Evolutionary conservation across 1,140 invertebrate genomes (phyloP).

Genomic region (Zaprionus tsacasi): DNA sequence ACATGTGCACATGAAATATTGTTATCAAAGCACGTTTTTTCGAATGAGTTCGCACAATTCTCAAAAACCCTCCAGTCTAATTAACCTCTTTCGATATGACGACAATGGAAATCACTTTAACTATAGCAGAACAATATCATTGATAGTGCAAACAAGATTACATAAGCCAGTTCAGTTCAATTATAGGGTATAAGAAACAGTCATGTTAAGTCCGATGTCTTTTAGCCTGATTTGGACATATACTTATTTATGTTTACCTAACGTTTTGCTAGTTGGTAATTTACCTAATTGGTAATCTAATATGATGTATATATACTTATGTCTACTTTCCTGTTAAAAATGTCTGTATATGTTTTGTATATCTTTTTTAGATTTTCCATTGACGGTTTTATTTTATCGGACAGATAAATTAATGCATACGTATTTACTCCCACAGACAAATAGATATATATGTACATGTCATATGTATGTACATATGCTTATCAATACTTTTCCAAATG

Average conservation of each 20-base stretch:
- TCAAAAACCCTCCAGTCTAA: background rate
- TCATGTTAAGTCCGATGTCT: background rate
- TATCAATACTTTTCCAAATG: constrained; percentile 12
- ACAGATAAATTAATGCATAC: constrained; percentile 1
- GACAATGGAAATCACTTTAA: background rate
- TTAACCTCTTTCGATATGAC: background rate
- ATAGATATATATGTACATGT: constrained; percentile 2
- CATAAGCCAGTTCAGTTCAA: background rate
- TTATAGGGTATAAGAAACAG: background rate
- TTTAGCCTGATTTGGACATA: background rate
- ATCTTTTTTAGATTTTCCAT: background rate
- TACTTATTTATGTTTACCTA: background rate
- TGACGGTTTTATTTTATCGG: background rate
- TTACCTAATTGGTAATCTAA: background rate
- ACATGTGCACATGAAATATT: background rate
- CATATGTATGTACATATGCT: background rate
- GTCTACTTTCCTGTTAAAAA: background rate
- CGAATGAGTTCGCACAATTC: background rate
- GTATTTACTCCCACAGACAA: constrained; percentile 1
- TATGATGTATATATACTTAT: background rate
- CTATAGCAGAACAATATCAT: background rate
- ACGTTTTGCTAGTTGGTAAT: background rate
- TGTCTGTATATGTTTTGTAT: background rate
- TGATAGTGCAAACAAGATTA: background rate
- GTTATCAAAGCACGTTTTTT: background rate